Conservation (phyloP, 1,140 invertebrate genomes). For the Protaetia brevitarsis region DNA sequence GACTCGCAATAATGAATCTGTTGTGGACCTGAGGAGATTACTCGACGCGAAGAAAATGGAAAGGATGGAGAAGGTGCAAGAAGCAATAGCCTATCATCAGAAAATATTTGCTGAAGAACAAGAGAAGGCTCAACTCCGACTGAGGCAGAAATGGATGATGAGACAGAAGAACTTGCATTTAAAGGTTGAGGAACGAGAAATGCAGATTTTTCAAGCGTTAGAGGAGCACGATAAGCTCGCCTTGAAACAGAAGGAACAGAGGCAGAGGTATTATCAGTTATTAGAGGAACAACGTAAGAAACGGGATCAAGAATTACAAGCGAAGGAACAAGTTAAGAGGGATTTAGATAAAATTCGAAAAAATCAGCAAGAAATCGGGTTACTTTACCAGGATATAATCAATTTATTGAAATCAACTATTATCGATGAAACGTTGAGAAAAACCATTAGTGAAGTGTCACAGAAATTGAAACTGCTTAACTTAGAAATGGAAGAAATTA, state of each 20-base stretch:
- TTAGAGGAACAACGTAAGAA: slow-evolving; percentile 46
- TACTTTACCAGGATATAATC: slow-evolving; percentile 47
- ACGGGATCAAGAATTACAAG: slow-evolving; percentile 48
- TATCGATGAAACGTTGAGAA: slow-evolving; percentile 42
- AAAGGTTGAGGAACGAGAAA: slow-evolving; percentile 41
- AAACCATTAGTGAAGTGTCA: slow-evolving; percentile 35
- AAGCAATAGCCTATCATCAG: slow-evolving; percentile 32
- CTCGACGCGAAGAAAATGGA: slow-evolving; percentile 33
- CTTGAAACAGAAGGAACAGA: slow-evolving; percentile 39
- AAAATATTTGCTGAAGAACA: slow-evolving; percentile 35
- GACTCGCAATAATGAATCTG: neutral
- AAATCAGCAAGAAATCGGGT: slow-evolving; percentile 41
- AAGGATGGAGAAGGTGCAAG: slow-evolving; percentile 40
- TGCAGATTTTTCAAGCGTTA: slow-evolving; percentile 42
- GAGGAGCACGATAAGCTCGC: slow-evolving; percentile 45
- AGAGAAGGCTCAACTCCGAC: slow-evolving; percentile 31
- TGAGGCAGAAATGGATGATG: slow-evolving; percentile 41
- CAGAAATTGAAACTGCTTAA: slow-evolving; percentile 45
- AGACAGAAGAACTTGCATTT: slow-evolving; percentile 44
- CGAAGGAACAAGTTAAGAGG: slow-evolving; percentile 47
- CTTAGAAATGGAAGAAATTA: slow-evolving; percentile 51
- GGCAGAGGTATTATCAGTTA: slow-evolving; percentile 46
- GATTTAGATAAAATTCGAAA: slow-evolving; percentile 46
- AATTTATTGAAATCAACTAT: slow-evolving; percentile 43
- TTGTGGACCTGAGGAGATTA: slow-evolving; percentile 24